Evolutionary conservation across 2,113 vertebrate genomes (phyloP), one percentile per base, ranked within the genome.

Genomic region (Periophthalmodon schlosseri): DNA sequence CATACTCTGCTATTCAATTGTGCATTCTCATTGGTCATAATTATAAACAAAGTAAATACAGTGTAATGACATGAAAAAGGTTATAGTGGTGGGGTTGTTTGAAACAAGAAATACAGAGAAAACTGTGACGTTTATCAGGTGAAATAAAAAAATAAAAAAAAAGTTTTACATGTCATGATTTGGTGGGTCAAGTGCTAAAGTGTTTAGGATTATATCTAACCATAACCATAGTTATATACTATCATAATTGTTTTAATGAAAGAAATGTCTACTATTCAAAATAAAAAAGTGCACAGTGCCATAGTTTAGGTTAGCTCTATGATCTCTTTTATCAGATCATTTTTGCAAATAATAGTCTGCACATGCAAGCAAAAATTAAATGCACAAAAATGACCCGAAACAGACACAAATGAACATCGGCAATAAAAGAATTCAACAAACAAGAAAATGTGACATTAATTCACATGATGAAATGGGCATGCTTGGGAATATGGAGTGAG

Each of bases 321-420:
- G 49, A 2, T 50, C 16, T 50, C 49, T 18, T 57, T 8, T 21
- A 57, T 61, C 5, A 28, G 13, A 23, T 60, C 9, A 24, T 24
- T 63, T 63, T 33, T 18, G 1, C 23, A 63, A 3, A 56, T n/a
- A 56, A 56, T 8, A 20, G 18, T 78, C 23, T n/a, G 21, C n/a
- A 44, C 6, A 82, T 18, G 60, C 81, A 91, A 84, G 84, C 84
- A 87, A 88, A 85, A 84, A 58, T 0, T 74, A 74, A 79, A 75
- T 81, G 36, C 52, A 58, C 67, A 34, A 79, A 63, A 58, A 73
- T 69, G 68, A 77, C 46, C 56, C 72, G 71, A 34, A 33, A 80
- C 79, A 66, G 69, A 61, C 0, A 36, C 24, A 75, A 69, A 86
- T 56, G 77, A 71, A 84, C 61, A 80, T 49, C 71, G 56, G 70